Conservation (phyloP, 2,797 vertebrate species). For the Buceros bicornis region DNA sequence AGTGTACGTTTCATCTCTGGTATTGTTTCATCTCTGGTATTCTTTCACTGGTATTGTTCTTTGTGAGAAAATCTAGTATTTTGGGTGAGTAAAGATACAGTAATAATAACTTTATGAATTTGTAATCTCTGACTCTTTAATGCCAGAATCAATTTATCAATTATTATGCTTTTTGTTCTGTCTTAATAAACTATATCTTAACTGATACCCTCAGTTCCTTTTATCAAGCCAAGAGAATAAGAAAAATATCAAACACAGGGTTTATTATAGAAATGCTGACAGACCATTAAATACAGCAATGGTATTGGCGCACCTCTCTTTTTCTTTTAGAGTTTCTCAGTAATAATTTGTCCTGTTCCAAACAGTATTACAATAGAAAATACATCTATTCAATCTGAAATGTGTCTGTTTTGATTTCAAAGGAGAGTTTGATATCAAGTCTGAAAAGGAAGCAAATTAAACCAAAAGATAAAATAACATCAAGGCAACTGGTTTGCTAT, state of each 20-base stretch:
- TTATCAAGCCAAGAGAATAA: not conserved
- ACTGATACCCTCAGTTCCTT: not conserved
- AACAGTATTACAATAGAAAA: not conserved
- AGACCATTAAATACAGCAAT: not conserved
- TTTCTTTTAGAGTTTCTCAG: not conserved
- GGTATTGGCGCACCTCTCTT: not conserved
- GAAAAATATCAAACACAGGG: not conserved
- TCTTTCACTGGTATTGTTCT: not conserved
- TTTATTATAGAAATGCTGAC: not conserved
- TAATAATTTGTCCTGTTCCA: not conserved
- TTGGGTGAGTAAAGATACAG: not conserved
- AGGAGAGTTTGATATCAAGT: not conserved
- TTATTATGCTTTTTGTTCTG: not conserved
- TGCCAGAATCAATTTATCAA: not conserved
- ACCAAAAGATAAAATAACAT: not conserved
- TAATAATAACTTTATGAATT: not conserved
- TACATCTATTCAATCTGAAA: not conserved
- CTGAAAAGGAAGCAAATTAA: slow-evolving; percentile 6
- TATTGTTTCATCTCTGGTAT: not conserved
- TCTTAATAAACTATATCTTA: not conserved
- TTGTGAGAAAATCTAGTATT: not conserved
- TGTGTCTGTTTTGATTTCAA: not conserved
- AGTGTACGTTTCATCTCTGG: not conserved
- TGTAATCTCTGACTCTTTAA: not conserved
- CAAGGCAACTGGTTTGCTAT: not conserved